Base-by-base conservation (phyloP, 2,797 vertebrate genomes). In the Gadopsis bispinosus region DNA sequence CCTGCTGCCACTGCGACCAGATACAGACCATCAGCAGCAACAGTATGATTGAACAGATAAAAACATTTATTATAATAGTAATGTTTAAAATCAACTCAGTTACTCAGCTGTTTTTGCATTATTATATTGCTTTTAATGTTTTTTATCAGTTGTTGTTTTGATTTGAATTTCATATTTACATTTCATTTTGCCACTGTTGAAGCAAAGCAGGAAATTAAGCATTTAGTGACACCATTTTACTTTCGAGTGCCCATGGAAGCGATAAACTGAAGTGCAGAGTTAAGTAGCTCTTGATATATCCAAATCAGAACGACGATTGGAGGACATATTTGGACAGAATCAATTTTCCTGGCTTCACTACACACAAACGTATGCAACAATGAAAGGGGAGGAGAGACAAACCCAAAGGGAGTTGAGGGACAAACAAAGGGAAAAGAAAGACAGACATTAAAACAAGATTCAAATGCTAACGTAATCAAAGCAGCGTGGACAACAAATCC, bases 391-490 rank as follows among this genome's bases (percentile, higher is more conserved):
- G 14, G 17, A 35, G 22, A 50, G 19, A 76, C 12, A 70, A 22
- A 43, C 55, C 14, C 20, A 62, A 72, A 47, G 41, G 47, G 20
- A 75, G 39, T n/a, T 31, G 26, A 70, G 41, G 29, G 33, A 10
- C 47, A 61, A 53, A 66, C 60, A 16, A 51, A 54, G 7, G 47
- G 41, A 31, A 69, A 68, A 58, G 26, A 22, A 63, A 77, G 19
- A 58, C 22, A 50, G 11, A 45, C 35, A 56, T 50, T 29, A 70
- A 58, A 72, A 65, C 7, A 16, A n/a, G 26, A 72, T 74, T 71
- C 31, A 60, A 69, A 31, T 53, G 43, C 19, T 33, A 69, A 63
- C 37, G 16, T 71, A 73, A 79, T 77, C 59, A 81, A 84, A 73
- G 43, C 39, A 16, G 63, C 48, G 43, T 63, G 2, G 19, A 54